Percentiles rank a stretch among this genome's conserved stretches.
Conservation (phyloP, 2,113 vertebrate genomes). For the Amazona guildingii region DNA sequence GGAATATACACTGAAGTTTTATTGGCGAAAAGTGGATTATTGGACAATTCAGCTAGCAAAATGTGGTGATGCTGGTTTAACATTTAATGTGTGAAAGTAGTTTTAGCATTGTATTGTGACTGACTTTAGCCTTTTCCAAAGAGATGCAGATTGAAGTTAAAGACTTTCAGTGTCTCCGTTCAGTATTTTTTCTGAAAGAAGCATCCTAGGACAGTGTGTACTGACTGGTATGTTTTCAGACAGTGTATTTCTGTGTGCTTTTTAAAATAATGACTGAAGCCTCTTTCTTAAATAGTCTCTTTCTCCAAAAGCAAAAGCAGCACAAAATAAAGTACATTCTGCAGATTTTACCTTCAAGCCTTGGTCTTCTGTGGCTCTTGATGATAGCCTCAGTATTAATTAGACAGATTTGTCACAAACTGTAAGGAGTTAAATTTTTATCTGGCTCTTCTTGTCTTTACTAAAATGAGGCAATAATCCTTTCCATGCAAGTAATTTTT, state of each 20-base stretch:
- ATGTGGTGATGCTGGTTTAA: background rate
- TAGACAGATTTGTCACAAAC: background rate
- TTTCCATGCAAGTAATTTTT: constrained; percentile 21
- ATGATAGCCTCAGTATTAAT: background rate
- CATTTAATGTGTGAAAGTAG: background rate
- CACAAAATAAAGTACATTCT: background rate
- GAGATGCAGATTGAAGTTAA: background rate
- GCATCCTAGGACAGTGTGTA: background rate
- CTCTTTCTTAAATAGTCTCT: background rate
- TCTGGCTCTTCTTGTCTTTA: background rate
- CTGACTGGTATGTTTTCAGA: background rate
- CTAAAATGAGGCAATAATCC: constrained; percentile 24
- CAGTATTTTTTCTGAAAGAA: background rate
- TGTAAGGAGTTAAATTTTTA: background rate
- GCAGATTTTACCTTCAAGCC: background rate
- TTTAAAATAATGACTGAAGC: background rate
- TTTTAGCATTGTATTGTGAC: background rate
- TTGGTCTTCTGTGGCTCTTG: background rate
- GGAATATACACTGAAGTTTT: background rate
- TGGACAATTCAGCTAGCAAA: background rate
- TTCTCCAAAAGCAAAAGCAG: background rate
- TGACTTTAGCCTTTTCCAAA: background rate
- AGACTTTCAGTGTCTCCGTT: background rate
- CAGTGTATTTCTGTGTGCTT: background rate
- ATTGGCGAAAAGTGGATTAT: background rate